Percentiles rank a stretch among this genome's conserved stretches.
Evolutionary conservation across 2,888 invertebrate genomes (phyloP).

Genomic region (Xylocampa areola): DNA sequence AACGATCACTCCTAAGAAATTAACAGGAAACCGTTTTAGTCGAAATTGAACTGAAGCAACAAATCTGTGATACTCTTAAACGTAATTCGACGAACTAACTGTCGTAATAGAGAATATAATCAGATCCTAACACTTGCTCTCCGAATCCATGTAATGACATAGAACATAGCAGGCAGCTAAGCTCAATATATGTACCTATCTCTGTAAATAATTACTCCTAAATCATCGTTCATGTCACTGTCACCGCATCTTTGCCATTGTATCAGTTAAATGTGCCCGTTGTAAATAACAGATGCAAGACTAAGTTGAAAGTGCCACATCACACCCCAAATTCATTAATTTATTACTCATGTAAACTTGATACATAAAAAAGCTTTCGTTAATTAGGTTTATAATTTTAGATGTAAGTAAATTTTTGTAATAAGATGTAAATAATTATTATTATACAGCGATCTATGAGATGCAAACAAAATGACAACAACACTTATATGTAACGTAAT

Average conservation of each 20-base stretch:
- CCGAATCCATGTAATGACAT: conserved; percentile 79
- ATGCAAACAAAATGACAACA: conserved; percentile 64
- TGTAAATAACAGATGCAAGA: conserved; percentile 77
- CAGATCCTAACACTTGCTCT: conserved; percentile 32
- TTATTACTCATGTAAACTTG: conserved; percentile 85
- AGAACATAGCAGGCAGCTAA: conserved; percentile 78
- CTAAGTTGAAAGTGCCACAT: conserved; percentile 78
- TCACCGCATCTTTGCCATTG: conserved; percentile 62
- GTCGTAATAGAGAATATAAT: conserved; percentile 34
- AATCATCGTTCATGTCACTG: conserved; percentile 67
- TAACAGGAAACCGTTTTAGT: conserved; percentile 34
- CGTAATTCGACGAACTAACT: conserved; percentile 28
- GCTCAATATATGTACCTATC: conserved; percentile 76
- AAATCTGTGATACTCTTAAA: conserved; percentile 60
- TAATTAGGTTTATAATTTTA: conserved; percentile 85
- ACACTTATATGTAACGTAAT: conserved; percentile 54
- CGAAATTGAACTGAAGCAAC: conserved; percentile 55
- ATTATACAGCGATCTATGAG: conserved; percentile 61
- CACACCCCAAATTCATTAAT: conserved; percentile 86
- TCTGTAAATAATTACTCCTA: conserved; percentile 79
- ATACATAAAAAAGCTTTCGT: conserved; percentile 80
- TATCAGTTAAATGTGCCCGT: conserved; percentile 56
- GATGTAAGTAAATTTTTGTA: conserved; percentile 76
- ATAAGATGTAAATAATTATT: conserved; percentile 86
- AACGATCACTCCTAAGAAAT: conserved; percentile 16